A percentile compares a stretch with the other conserved stretches of the same genome.
phyloP scores from a whole-genome alignment of 2,797 vertebrate genomes.

The Echiichthys vipera region DNA sequence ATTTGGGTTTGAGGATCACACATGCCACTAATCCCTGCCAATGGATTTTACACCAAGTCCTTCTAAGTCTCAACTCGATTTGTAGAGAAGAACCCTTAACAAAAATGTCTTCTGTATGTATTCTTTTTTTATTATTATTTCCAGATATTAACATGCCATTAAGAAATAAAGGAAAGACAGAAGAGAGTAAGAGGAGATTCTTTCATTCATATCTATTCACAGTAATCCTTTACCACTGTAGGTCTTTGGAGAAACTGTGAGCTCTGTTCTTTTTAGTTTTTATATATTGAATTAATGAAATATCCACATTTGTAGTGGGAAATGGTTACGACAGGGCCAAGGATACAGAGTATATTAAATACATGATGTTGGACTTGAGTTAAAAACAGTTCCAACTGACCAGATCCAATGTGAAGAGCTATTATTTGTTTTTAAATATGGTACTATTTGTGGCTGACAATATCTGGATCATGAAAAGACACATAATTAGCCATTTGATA shows the following conservation, averaged over 20 bases:
- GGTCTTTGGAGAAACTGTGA: neutral
- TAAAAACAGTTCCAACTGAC: too few species aligned
- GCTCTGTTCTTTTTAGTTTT: neutral
- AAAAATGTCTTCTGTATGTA: neutral
- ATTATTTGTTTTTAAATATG: too few species aligned
- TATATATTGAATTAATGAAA: neutral
- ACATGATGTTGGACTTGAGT: neutral
- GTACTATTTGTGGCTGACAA: too few species aligned
- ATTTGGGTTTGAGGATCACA: conserved; percentile 26
- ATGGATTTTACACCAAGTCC: conserved; percentile 2
- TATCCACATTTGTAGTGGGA: neutral
- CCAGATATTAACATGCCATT: neutral
- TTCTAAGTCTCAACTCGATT: neutral
- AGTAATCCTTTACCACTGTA: neutral
- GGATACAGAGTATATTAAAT: neutral
- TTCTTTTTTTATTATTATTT: neutral
- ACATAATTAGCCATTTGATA: too few species aligned
- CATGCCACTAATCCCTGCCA: conserved; percentile 3
- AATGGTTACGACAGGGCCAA: neutral
- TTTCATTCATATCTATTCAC: neutral
- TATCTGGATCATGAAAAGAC: too few species aligned
- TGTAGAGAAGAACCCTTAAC: neutral
- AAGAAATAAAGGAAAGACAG: neutral
- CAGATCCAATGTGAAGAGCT: too few species aligned
- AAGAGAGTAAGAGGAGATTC: neutral